A percentile compares a stretch with the other conserved stretches of the same genome.
Conservation (phyloP, 2,113 vertebrate genomes). For the Monarcha castaneiventris region DNA sequence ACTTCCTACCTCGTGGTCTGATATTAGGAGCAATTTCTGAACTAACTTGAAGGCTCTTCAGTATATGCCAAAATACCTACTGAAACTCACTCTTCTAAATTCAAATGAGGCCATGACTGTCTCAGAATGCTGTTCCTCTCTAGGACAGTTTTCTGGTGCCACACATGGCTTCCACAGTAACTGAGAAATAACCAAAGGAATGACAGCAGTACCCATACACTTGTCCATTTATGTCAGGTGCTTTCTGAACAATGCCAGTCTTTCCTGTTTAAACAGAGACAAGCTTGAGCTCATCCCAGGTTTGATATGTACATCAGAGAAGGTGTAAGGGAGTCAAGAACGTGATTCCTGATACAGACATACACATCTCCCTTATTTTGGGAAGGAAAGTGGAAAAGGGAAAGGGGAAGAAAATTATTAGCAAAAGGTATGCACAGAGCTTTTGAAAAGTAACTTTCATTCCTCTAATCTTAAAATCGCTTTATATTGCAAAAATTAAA, state of each 20-base stretch:
- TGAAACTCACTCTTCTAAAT: background rate
- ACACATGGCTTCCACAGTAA: background rate
- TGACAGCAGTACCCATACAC: background rate
- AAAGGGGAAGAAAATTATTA: background rate
- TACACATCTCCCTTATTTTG: background rate
- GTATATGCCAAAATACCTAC: background rate
- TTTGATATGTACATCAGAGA: background rate
- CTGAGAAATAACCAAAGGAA: background rate
- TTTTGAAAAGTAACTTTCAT: background rate
- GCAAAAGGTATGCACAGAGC: background rate
- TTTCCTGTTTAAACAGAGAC: background rate
- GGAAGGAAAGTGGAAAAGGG: background rate
- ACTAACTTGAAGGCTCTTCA: background rate
- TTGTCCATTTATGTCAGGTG: background rate
- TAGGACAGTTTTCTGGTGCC: background rate
- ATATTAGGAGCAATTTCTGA: background rate
- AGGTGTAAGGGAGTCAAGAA: background rate
- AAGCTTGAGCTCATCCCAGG: background rate
- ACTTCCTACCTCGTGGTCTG: background rate
- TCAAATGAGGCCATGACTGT: background rate
- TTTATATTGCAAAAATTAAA: background rate
- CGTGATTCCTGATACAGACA: background rate
- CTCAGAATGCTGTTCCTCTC: background rate
- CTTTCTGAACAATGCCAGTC: background rate
- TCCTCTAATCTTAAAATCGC: background rate